Evolutionary conservation across 2,888 invertebrate species (phyloP).

Genomic region (Amphipoea lucens): DNA sequence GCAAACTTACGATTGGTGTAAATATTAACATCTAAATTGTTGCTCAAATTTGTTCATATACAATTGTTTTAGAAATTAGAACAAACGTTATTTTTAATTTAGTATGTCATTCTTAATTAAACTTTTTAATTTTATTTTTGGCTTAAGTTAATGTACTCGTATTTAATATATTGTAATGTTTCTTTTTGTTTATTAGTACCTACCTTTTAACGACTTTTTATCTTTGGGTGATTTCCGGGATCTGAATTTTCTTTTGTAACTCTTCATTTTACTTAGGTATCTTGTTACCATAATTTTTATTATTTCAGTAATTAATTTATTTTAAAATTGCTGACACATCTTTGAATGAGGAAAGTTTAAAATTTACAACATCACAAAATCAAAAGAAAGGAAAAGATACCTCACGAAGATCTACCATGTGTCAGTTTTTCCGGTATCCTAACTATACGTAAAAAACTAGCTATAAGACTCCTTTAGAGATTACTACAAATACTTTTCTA

Average conservation of each 20-base stretch:
- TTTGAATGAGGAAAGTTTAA: neutral
- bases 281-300: neutral
- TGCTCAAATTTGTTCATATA: conserved; percentile 77
- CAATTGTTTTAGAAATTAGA: conserved; percentile 32
- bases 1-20: conserved; percentile 71
- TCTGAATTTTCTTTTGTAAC: neutral
- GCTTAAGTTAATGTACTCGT: conserved; percentile 13
- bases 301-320: neutral
- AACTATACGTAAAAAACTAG: conserved; percentile 55
- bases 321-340: neutral
- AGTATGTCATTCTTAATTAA: neutral
- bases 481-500: conserved; percentile 37
- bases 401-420: neutral
- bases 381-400: neutral
- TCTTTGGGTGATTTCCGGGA: neutral
- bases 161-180: conserved; percentile 6
- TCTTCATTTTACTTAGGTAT: neutral
- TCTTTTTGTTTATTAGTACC: no score
- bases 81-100: conserved; percentile 2
- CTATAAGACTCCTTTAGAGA: conserved; percentile 22
- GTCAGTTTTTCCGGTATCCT: conserved; percentile 24
- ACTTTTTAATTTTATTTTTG: neutral
- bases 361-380: neutral
- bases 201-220: neutral
- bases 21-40: conserved; percentile 73